Conservation (phyloP, 2,888 invertebrate species). For the Platerodrilus igneus region DNA sequence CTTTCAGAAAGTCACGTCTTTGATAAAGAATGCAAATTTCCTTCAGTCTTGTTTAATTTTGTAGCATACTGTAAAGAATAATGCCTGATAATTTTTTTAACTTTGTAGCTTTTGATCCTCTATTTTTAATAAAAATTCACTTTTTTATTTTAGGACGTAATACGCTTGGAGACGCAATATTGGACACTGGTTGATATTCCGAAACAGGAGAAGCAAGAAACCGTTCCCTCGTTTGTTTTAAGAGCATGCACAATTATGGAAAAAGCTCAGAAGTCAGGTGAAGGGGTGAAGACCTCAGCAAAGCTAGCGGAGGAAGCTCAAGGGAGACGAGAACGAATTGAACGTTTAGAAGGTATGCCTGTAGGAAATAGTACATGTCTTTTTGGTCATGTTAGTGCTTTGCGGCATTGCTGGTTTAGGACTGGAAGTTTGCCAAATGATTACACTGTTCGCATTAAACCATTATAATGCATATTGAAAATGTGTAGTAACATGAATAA, state of each 20-base stretch:
- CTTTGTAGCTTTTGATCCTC: background rate
- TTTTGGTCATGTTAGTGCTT: too few relatives aligned
- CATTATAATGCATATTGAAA: conserved; percentile 7
- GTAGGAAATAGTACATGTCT: conserved; percentile 1
- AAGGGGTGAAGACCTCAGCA: conserved; percentile 81
- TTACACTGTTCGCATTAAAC: background rate
- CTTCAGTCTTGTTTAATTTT: too few relatives aligned
- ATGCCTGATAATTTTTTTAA: background rate
- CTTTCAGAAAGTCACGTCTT: conserved; percentile 9
- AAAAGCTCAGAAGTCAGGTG: conserved; percentile 84
- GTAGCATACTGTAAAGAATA: too few relatives aligned
- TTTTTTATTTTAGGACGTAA: conserved; percentile 66
- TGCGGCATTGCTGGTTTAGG: background rate
- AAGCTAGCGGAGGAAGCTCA: conserved; percentile 83
- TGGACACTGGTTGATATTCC: conserved; percentile 93
- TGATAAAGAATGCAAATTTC: conserved; percentile 14
- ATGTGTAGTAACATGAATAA: conserved; percentile 5
- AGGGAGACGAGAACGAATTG: conserved; percentile 77
- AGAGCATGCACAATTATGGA: conserved; percentile 89
- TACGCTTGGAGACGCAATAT: conserved; percentile 86
- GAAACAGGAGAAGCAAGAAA: conserved; percentile 89
- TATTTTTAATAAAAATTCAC: background rate
- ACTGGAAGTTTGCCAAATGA: background rate
- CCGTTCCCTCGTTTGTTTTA: conserved; percentile 86
- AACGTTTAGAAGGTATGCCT: conserved; percentile 73